These are phyloP conservation scores for Todiramphus saurophagus DNA, from an alignment of 2,113 vertebrate genomes.

Conservation along the genomic window DNA sequence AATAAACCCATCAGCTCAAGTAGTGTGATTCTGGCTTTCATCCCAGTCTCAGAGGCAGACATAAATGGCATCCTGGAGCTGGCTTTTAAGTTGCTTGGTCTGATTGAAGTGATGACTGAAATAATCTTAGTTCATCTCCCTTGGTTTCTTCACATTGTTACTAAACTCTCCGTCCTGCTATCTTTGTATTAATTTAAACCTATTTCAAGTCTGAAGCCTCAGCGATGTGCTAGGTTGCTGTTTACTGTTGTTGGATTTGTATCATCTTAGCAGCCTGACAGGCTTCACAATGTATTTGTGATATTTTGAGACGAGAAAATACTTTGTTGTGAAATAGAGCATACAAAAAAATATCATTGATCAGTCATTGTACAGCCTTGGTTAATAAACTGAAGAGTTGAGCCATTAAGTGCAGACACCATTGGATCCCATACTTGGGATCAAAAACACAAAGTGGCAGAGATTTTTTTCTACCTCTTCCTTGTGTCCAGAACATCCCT, in stretches of 20 bases:
- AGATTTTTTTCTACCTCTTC: background rate
- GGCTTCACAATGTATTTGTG: background rate
- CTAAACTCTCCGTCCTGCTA: background rate
- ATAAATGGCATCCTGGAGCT: background rate
- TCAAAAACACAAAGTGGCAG: background rate
- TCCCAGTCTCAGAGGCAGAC: background rate
- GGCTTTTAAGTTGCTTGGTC: background rate
- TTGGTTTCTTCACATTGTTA: slow-evolving; percentile 8
- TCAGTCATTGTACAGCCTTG: background rate
- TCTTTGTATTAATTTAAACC: slow-evolving; percentile 8
- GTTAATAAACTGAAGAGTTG: background rate
- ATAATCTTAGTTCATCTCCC: background rate
- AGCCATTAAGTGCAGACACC: background rate
- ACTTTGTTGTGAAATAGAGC: background rate
- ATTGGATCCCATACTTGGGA: background rate
- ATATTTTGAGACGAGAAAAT: background rate
- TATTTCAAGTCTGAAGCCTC: background rate
- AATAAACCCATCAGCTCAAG: background rate
- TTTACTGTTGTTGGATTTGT: slow-evolving; percentile 10
- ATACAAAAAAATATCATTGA: background rate
- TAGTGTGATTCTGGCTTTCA: slow-evolving; percentile 6
- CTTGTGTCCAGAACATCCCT: background rate
- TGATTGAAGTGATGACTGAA: background rate
- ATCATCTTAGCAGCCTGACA: background rate
- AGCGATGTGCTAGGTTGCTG: background rate